Evolutionary conservation across 1,140 invertebrate genomes (phyloP), one percentile per base, ranked within the genome.

Genomic region (Mya arenaria): DNA sequence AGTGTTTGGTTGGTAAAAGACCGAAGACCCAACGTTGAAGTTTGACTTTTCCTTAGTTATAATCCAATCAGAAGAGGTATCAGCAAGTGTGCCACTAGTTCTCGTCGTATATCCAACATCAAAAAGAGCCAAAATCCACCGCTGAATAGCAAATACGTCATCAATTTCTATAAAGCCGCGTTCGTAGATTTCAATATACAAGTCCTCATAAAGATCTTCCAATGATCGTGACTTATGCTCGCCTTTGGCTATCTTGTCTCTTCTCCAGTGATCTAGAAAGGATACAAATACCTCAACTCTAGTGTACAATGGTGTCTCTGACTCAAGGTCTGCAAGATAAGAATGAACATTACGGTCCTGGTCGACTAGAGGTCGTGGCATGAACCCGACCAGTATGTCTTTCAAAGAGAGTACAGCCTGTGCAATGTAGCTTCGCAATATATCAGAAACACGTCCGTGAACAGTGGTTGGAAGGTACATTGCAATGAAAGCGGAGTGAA

Each of bases 341-440:
- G 25, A 69, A 55, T 83, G 82, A 25, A 25, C 10, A 72, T 77
- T 83, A 37, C 73, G 34, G 25, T 83, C 66, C 48, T 83, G 73
- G 37, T 36, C 39, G 0, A 78, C 82, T 63, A 48, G 39, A 1
- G 73, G 82, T 23, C 41, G 10, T 48, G 65, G 52, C 19, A 52
- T 60, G 69, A 77, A 83, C n/a, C 52, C 68, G 4, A 84, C 13
- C 0, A 32, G 28, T 17, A 73, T 19, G 13, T 78, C 44, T 4
- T 19, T 1, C 28, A 23, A 15, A 25, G 68, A 48, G 19, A 84
- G 23, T 28, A 79, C 63, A n/a, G 28, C 23, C 36, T 84, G 55
- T 8, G 82, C 82, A 17, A 78, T 72, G n/a, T 73, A 84, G 30
- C 74, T 68, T 36, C 82, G 48, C 82, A 73, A 83, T 23, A 83